Evolutionary conservation across 2,888 invertebrate species (phyloP).

Genomic region (Mythimna vitellina): DNA sequence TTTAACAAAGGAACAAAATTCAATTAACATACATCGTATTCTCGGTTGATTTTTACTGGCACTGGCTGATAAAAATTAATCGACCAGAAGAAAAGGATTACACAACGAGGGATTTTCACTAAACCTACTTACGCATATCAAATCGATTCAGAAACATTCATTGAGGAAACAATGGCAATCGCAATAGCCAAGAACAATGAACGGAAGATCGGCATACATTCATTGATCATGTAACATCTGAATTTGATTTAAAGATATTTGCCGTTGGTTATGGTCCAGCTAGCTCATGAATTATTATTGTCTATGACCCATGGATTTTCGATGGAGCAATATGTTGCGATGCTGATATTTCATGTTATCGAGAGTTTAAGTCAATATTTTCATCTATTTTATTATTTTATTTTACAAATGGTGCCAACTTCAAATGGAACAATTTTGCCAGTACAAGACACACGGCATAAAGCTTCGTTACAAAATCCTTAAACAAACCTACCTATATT

Average conservation of each 20-base stretch:
- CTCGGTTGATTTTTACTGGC: no score
- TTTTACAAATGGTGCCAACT: neutral
- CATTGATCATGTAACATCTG: slow-evolving; percentile 81
- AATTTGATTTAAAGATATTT: slow-evolving; percentile 66
- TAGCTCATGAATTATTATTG: slow-evolving; percentile 31
- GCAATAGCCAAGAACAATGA: slow-evolving; percentile 76
- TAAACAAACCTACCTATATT: no score
- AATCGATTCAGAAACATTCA: slow-evolving; percentile 48
- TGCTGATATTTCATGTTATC: neutral
- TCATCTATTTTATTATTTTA: neutral
- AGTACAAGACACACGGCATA: no score
- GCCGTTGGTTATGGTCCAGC: slow-evolving; percentile 47
- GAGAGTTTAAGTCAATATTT: neutral
- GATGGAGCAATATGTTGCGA: neutral
- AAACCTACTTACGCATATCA: slow-evolving; percentile 40
- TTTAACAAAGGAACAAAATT: slow-evolving; percentile 11
- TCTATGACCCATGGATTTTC: slow-evolving; percentile 22
- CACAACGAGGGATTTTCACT: slow-evolving; percentile 34
- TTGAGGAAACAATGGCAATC: slow-evolving; percentile 49
- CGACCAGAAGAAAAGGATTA: slow-evolving; percentile 28
- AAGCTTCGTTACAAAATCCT: neutral
- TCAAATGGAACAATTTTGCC: neutral
- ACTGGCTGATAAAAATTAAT: slow-evolving; percentile 13
- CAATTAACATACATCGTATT: slow-evolving; percentile 19
- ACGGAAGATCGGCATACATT: slow-evolving; percentile 81